phyloP scores from a whole-genome alignment of 2,797 vertebrate genomes.

The Geotrypetes seraphini region DNA sequence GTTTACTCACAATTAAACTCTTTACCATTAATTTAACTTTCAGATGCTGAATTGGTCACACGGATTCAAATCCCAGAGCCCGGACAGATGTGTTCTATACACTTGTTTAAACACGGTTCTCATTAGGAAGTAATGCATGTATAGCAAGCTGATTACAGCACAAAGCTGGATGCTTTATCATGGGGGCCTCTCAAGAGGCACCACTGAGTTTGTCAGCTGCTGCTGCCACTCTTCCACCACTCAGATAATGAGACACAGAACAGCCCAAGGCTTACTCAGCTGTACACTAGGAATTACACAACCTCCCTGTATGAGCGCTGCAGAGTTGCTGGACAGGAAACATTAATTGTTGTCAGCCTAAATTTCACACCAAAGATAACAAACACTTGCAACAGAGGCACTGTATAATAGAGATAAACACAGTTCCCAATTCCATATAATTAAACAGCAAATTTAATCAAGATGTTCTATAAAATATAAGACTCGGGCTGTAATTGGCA shows the following conservation, averaged over 20 bases:
- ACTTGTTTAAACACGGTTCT: slow-evolving; percentile 50
- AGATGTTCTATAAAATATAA: slow-evolving; percentile 15
- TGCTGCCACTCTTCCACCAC: slow-evolving; percentile 21
- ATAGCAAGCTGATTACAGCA: slow-evolving; percentile 45
- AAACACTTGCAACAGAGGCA: slow-evolving; percentile 28
- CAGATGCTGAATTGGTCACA: slow-evolving; percentile 50
- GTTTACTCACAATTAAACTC: slow-evolving; percentile 66
- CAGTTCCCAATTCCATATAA: slow-evolving; percentile 22
- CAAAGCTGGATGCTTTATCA: slow-evolving; percentile 52
- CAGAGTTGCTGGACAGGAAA: slow-evolving; percentile 48
- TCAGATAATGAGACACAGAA: slow-evolving; percentile 53
- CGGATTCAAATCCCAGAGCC: slow-evolving; percentile 42
- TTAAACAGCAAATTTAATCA: slow-evolving; percentile 38
- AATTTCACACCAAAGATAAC: slow-evolving; percentile 73
- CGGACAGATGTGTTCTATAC: slow-evolving; percentile 54
- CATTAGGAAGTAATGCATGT: slow-evolving; percentile 50
- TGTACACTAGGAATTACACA: slow-evolving; percentile 32
- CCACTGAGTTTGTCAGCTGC: slow-evolving; percentile 45
- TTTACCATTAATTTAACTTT: slow-evolving; percentile 55
- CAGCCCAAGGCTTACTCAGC: slow-evolving; percentile 40
- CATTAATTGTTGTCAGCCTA: slow-evolving; percentile 61
- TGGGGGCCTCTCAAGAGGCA: slow-evolving; percentile 31
- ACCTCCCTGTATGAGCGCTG: slow-evolving; percentile 33
- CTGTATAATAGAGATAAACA: slow-evolving; percentile 54
- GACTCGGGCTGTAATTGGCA: slow-evolving; percentile 18